Percentiles rank a stretch among this genome's conserved stretches.
These are phyloP conservation scores for Paracentrotus lividus DNA, from an alignment of 53 echinoderm and acorn worm species.

Conservation along the genomic window DNA sequence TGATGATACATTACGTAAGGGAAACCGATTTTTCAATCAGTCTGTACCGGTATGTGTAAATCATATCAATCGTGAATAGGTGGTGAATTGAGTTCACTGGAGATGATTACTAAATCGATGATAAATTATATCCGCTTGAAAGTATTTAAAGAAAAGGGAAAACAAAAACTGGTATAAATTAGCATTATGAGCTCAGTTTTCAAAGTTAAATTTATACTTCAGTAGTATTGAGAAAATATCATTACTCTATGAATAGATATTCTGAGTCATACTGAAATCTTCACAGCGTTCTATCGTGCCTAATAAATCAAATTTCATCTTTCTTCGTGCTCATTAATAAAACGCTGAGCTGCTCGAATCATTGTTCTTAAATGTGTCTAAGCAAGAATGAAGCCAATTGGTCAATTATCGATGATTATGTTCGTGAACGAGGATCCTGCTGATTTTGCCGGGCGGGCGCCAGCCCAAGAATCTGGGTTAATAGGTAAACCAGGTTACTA, in stretches of 20 bases:
- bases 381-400: slow-evolving; percentile 36
- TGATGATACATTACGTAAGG: not conserved
- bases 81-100: no score
- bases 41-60: no score
- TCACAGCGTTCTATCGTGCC: not conserved
- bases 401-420: slow-evolving; percentile 59
- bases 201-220: no score
- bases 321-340: slow-evolving; percentile 17
- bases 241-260: not conserved
- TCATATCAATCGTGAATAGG: no score
- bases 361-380: slow-evolving; percentile 59
- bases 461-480: slow-evolving; percentile 56
- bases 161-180: no score
- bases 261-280: not conserved
- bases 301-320: slow-evolving; percentile 32
- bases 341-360: slow-evolving; percentile 14
- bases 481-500: slow-evolving; percentile 66
- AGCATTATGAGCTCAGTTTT: no score
- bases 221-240: no score
- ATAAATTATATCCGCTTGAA: no score
- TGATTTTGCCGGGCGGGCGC: slow-evolving; percentile 14
- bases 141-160: no score
- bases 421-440: slow-evolving; percentile 2
- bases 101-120: no score
- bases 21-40: not conserved